Evolutionary conservation across 2,888 invertebrate species (phyloP).

Genomic region (Ophioninae sp.): DNA sequence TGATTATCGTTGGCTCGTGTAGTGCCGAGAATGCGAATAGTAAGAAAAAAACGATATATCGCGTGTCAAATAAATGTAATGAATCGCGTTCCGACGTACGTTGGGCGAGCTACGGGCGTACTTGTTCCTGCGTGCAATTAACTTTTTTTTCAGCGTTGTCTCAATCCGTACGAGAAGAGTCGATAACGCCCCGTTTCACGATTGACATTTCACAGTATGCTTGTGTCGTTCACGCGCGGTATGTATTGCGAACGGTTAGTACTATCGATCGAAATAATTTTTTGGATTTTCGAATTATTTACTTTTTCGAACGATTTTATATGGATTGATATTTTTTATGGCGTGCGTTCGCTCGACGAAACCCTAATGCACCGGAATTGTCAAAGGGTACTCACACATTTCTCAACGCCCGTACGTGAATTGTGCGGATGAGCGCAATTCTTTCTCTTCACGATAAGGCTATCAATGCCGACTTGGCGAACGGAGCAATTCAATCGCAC

Average conservation of each 20-base stretch:
- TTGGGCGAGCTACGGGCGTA: conserved; percentile 27
- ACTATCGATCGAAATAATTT: conserved; percentile 72
- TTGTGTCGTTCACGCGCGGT: conserved; percentile 39
- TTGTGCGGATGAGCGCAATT: conserved; percentile 33
- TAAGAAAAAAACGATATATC: not conserved
- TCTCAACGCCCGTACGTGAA: conserved; percentile 43
- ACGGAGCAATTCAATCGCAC: conserved; percentile 59
- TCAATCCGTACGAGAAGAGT: conserved; percentile 47
- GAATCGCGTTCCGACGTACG: not conserved
- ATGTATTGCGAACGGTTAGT: conserved; percentile 71
- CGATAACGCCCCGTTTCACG: conserved; percentile 72
- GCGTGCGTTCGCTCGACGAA: not conserved
- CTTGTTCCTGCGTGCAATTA: not conserved
- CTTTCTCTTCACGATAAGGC: conserved; percentile 34
- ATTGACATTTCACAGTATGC: conserved; percentile 71
- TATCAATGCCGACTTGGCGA: conserved; percentile 61
- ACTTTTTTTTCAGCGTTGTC: not conserved
- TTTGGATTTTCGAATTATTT: conserved; percentile 43
- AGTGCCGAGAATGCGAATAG: not conserved
- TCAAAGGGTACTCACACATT: conserved; percentile 60
- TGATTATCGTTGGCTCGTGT: not conserved
- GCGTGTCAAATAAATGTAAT: not conserved
- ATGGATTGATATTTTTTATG: not conserved
- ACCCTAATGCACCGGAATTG: conserved; percentile 1
- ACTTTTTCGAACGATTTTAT: not conserved